phyloP scores from a whole-genome alignment of 2,888 invertebrate genomes.

The Temnothorax unifasciatus region DNA sequence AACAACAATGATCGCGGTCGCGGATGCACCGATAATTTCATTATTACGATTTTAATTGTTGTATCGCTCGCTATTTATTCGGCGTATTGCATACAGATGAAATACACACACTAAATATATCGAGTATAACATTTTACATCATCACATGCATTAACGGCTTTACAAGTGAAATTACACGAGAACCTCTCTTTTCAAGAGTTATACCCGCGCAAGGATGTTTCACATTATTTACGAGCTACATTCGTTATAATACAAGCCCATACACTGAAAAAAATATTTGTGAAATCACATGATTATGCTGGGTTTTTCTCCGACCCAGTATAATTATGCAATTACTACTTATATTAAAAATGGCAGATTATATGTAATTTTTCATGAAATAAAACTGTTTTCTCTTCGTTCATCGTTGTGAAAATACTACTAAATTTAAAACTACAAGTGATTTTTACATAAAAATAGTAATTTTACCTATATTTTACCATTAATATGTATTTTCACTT shows the following conservation, averaged over 20 bases:
- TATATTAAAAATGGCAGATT: too few species aligned
- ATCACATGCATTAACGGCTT: constrained; percentile 24
- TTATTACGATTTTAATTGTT: constrained; percentile 51
- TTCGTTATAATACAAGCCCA: neutral
- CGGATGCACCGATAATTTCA: constrained; percentile 40
- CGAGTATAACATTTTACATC: constrained; percentile 13
- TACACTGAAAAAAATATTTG: neutral
- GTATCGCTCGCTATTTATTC: constrained; percentile 16
- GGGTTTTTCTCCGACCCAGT: too few species aligned
- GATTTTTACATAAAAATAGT: too few species aligned
- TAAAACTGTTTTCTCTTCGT: too few species aligned
- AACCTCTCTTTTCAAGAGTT: constrained; percentile 8
- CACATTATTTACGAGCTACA: neutral
- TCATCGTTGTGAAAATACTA: too few species aligned
- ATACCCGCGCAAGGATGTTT: neutral
- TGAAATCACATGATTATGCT: too few species aligned
- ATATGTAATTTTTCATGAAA: too few species aligned
- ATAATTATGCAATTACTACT: too few species aligned
- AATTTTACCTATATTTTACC: too few species aligned
- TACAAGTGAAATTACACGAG: constrained; percentile 28
- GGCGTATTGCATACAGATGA: constrained; percentile 19
- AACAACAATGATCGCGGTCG: constrained; percentile 42
- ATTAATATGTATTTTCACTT: too few species aligned
- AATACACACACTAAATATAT: constrained; percentile 14
- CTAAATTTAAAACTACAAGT: too few species aligned